phyloP scores from a whole-genome alignment of 2,888 invertebrate genomes.

The Platycheirus rosarum region DNA sequence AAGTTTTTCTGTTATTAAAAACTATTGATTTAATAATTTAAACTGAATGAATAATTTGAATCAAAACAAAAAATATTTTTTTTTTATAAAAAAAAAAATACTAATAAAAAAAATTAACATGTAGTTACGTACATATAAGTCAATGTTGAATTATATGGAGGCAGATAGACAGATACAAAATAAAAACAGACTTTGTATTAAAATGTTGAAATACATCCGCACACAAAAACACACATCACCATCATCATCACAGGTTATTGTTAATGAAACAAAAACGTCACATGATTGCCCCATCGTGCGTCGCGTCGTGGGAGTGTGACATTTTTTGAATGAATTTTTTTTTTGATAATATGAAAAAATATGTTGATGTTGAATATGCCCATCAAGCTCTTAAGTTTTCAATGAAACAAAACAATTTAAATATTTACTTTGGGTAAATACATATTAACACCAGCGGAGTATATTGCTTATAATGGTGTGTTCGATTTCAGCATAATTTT shows the following conservation, averaged over 20 bases:
- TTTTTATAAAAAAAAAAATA: too few relatives aligned
- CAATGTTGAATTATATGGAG: too few relatives aligned
- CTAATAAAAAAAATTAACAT: too few relatives aligned
- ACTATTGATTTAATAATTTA: too few relatives aligned
- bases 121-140: too few relatives aligned
- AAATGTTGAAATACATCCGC: slow-evolving; percentile 35
- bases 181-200: slow-evolving; percentile 21
- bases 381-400: not conserved
- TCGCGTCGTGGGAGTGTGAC: slow-evolving; percentile 52
- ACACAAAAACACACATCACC: slow-evolving; percentile 28
- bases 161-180: slow-evolving; percentile 1
- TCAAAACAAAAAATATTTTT: too few relatives aligned
- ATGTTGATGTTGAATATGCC: slow-evolving; percentile 10
- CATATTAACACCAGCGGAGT: too few relatives aligned
- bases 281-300: slow-evolving; percentile 75
- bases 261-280: slow-evolving; percentile 67
- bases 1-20: too few relatives aligned
- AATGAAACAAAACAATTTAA: not conserved
- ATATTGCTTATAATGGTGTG: too few relatives aligned
- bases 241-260: slow-evolving; percentile 52
- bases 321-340: slow-evolving; percentile 49
- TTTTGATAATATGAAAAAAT: not conserved
- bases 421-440: not conserved
- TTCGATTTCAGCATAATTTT: slow-evolving; percentile 21
- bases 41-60: too few relatives aligned